Evolutionary conservation across 1,140 invertebrate species (phyloP).

Genomic region (Mycetomoellerius zeteki): DNA sequence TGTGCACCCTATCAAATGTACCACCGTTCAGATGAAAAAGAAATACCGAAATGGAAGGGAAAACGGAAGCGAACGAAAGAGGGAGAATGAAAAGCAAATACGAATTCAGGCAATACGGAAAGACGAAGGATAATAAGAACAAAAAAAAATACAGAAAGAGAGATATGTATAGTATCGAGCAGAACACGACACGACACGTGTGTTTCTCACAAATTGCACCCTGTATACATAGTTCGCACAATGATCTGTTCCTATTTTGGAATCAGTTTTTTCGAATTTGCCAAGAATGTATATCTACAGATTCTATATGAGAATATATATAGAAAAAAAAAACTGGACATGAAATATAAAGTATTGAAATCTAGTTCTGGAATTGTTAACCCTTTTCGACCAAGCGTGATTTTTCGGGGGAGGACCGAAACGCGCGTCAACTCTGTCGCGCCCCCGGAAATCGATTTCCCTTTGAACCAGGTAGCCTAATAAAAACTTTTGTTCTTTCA

Average conservation of each 20-base stretch:
- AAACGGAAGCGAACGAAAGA: constrained; percentile 76
- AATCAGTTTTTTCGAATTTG: constrained; percentile 84
- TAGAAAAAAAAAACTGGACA: constrained; percentile 76
- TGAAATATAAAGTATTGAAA: constrained; percentile 83
- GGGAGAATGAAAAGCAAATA: constrained; percentile 65
- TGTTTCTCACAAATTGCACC: constrained; percentile 83
- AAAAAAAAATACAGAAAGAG: constrained; percentile 52
- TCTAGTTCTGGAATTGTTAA: constrained; percentile 81
- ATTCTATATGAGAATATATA: constrained; percentile 76
- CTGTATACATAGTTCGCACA: constrained; percentile 85
- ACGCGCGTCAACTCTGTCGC: background rate
- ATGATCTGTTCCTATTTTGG: constrained; percentile 85
- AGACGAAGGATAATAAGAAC: constrained; percentile 51
- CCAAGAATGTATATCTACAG: constrained; percentile 84
- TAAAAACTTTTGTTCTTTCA: constrained; percentile 31
- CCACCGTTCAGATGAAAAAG: constrained; percentile 85
- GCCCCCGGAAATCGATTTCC: constrained; percentile 5
- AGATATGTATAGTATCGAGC: constrained; percentile 60
- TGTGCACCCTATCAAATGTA: constrained; percentile 87
- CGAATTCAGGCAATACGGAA: constrained; percentile 33
- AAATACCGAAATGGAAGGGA: constrained; percentile 79
- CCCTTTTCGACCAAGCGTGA: constrained; percentile 68
- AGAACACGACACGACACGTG: constrained; percentile 73
- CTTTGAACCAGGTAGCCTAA: background rate
- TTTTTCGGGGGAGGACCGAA: constrained; percentile 1